A percentile compares a stretch with the other conserved stretches of the same genome.
These are phyloP conservation scores for Macroglossus sobrinus DNA, from an alignment of 2,113 vertebrate species.

Conservation along the genomic window DNA sequence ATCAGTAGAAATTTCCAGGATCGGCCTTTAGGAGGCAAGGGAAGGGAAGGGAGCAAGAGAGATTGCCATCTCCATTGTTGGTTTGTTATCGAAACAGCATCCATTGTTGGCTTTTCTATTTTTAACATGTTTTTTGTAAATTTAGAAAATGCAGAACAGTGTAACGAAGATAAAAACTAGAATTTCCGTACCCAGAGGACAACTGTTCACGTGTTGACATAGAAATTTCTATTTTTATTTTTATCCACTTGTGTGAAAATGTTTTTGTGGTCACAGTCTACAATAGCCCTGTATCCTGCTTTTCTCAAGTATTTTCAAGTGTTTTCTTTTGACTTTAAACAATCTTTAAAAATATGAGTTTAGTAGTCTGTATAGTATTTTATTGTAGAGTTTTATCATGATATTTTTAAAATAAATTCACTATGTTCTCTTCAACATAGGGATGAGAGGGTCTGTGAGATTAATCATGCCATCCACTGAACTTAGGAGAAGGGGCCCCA, in stretches of 20 bases:
- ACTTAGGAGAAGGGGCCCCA: background rate
- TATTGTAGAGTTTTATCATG: background rate
- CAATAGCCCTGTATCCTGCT: too few relatives aligned
- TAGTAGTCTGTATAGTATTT: background rate
- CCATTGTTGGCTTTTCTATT: slow-evolving; percentile 7
- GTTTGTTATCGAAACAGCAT: slow-evolving; percentile 34
- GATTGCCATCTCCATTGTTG: background rate
- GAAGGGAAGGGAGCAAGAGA: background rate
- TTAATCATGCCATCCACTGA: background rate
- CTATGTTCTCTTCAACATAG: too few relatives aligned
- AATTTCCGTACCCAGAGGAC: background rate
- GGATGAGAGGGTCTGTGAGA: too few relatives aligned
- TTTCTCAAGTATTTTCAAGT: background rate
- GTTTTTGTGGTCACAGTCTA: background rate
- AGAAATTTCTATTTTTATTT: background rate
- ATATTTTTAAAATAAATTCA: background rate
- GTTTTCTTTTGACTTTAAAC: background rate
- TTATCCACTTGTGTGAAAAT: background rate
- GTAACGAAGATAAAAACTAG: background rate
- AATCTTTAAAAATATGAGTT: background rate
- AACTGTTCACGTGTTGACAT: background rate
- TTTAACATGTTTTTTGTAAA: background rate
- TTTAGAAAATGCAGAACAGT: background rate
- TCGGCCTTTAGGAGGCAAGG: background rate
- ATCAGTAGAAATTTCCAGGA: slow-evolving; percentile 9